These are phyloP conservation scores for Bilobella aurantiaca DNA, from an alignment of 1,140 invertebrate species.

Conservation along the genomic window DNA sequence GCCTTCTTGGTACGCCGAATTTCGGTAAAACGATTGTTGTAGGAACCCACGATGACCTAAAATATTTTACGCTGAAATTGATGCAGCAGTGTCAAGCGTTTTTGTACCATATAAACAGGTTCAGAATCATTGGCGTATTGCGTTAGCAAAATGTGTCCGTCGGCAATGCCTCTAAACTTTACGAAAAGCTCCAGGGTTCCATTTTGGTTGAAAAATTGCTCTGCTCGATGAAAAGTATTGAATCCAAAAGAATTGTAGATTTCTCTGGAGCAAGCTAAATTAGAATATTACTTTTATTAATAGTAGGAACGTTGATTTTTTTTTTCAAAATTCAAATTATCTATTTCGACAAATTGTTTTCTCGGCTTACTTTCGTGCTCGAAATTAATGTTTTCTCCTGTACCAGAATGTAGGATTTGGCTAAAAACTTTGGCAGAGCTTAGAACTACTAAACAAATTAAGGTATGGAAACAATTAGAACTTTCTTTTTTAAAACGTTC, in stretches of 20 bases:
- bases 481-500: no score
- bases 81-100: not conserved
- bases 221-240: conserved; percentile 11
- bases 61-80: not conserved
- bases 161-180: conserved; percentile 22
- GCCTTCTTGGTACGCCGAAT: conserved; percentile 19
- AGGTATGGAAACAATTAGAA: no score
- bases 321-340: no score
- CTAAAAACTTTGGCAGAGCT: no score
- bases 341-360: no score
- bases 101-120: conserved; percentile 24
- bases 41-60: conserved; percentile 26
- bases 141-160: conserved; percentile 15
- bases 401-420: no score
- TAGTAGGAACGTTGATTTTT: no score
- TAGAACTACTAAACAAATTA: no score
- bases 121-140: not conserved
- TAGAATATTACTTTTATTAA: not conserved
- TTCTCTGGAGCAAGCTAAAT: not conserved
- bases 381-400: no score
- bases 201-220: conserved; percentile 1
- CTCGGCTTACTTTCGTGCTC: no score
- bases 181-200: conserved; percentile 18
- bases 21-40: conserved; percentile 28
- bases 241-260: conserved; percentile 6